Percentiles rank a stretch among this genome's conserved stretches.
phyloP scores from a whole-genome alignment of 2,888 invertebrate genomes.

The Cacoxenus indagator region DNA sequence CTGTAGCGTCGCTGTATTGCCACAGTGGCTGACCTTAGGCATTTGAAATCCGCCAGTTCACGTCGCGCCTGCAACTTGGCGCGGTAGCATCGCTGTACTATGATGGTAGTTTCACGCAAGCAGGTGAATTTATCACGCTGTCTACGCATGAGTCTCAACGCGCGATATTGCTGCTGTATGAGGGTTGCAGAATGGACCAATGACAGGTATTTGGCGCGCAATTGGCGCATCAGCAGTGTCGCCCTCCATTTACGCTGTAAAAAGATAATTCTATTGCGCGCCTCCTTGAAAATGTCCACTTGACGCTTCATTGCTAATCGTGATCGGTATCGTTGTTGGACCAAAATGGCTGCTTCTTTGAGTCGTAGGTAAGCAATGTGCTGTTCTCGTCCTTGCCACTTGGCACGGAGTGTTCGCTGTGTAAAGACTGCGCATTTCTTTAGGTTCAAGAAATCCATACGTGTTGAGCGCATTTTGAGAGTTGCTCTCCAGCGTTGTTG shows the following conservation, averaged over 20 bases:
- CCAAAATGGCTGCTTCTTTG: slow-evolving; percentile 36
- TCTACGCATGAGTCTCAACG: slow-evolving; percentile 52
- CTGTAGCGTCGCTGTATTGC: slow-evolving; percentile 55
- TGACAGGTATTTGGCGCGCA: slow-evolving; percentile 55
- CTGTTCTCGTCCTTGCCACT: slow-evolving; percentile 40
- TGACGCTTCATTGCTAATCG: slow-evolving; percentile 54
- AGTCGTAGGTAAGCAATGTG: slow-evolving; percentile 35
- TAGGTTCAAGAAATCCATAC: slow-evolving; percentile 42
- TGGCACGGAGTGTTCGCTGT: slow-evolving; percentile 61
- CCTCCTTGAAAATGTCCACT: slow-evolving; percentile 40
- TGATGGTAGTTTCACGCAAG: slow-evolving; percentile 44
- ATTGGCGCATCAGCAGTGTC: slow-evolving; percentile 49
- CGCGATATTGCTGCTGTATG: slow-evolving; percentile 63
- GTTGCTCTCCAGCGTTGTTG: slow-evolving; percentile 71
- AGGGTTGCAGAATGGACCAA: slow-evolving; percentile 46
- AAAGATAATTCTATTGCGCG: slow-evolving; percentile 50
- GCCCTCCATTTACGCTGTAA: slow-evolving; percentile 67
- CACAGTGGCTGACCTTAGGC: slow-evolving; percentile 63
- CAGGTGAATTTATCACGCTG: slow-evolving; percentile 45
- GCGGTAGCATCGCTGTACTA: slow-evolving; percentile 67
- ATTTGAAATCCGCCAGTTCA: slow-evolving; percentile 40
- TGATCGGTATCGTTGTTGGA: slow-evolving; percentile 52
- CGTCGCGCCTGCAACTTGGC: slow-evolving; percentile 48
- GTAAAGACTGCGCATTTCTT: slow-evolving; percentile 48
- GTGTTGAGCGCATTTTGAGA: slow-evolving; percentile 51